Percentiles rank a stretch among this genome's conserved stretches.
These are phyloP conservation scores for Plotosus lineatus DNA, from an alignment of 2,113 vertebrate species.

Conservation along the genomic window DNA sequence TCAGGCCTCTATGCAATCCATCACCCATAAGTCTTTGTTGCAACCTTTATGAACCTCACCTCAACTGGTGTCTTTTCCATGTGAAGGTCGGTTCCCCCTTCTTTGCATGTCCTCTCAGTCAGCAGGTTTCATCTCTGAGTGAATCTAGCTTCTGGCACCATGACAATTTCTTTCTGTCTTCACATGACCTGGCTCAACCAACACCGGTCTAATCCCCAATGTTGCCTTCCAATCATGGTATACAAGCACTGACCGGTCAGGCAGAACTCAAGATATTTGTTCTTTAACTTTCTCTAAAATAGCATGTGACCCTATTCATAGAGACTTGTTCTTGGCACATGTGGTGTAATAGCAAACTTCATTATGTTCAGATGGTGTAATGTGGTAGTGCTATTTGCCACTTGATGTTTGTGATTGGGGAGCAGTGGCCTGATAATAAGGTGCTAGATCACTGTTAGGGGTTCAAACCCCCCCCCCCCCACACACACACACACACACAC, in stretches of 20 bases:
- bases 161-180: constrained; percentile 66
- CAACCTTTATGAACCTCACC: constrained; percentile 45
- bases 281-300: constrained; percentile 42
- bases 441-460: no score
- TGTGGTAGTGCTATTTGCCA: neutral
- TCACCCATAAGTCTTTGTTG: constrained; percentile 43
- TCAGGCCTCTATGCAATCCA: constrained; percentile 49
- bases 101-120: constrained; percentile 31
- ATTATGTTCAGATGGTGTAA: constrained; percentile 48
- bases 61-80: constrained; percentile 4
- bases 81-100: constrained; percentile 3
- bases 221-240: constrained; percentile 59
- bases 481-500: no score
- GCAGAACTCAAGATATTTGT: constrained; percentile 53
- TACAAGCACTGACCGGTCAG: constrained; percentile 52
- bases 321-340: constrained; percentile 45
- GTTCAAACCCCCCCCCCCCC: no score
- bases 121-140: constrained; percentile 49
- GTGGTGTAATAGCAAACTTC: constrained; percentile 29
- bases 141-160: constrained; percentile 53
- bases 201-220: constrained; percentile 65
- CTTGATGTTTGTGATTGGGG: constrained; percentile 10
- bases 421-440: no score
- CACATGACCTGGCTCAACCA: constrained; percentile 64
- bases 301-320: constrained; percentile 5